Evolutionary conservation across 2,888 invertebrate species (phyloP).

Genomic region (Limnephilus rhombicus): DNA sequence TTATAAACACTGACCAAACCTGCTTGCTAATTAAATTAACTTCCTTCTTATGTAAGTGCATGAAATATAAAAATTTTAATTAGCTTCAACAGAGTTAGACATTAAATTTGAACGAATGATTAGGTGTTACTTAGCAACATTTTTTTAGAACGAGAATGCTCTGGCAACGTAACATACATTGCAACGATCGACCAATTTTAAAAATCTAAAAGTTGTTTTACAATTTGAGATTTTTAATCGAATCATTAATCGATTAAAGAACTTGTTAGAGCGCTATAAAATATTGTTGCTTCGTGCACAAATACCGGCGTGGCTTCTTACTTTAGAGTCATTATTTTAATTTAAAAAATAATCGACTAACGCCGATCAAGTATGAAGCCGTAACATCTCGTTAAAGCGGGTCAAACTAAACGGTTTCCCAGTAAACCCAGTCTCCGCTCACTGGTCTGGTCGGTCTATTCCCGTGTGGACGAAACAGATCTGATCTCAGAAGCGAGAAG

Average conservation of each 20-base stretch:
- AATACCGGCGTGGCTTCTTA: constrained; percentile 44
- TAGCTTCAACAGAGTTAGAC: neutral
- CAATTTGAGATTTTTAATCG: constrained; percentile 30
- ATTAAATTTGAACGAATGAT: neutral
- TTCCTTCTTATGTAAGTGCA: neutral
- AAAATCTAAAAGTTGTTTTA: constrained; percentile 6
- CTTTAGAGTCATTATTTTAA: constrained; percentile 44
- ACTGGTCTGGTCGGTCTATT: neutral
- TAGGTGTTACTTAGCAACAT: neutral
- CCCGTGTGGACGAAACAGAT: neutral
- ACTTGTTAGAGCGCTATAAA: constrained; percentile 27
- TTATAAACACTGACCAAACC: neutral
- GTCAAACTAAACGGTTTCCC: constrained; percentile 11
- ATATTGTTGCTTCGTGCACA: constrained; percentile 44
- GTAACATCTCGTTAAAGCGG: constrained; percentile 15
- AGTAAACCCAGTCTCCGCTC: too few species aligned
- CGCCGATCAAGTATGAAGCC: constrained; percentile 23
- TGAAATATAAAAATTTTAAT: neutral
- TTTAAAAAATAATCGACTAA: constrained; percentile 47
- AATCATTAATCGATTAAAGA: constrained; percentile 34
- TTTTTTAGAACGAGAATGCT: neutral
- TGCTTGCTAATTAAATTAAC: neutral
- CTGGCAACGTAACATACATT: neutral
- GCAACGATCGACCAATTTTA: constrained; percentile 2
- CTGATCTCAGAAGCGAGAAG: neutral